Evolutionary conservation across 2,113 vertebrate genomes (phyloP).

Genomic region (Odocoileus hemionus): DNA sequence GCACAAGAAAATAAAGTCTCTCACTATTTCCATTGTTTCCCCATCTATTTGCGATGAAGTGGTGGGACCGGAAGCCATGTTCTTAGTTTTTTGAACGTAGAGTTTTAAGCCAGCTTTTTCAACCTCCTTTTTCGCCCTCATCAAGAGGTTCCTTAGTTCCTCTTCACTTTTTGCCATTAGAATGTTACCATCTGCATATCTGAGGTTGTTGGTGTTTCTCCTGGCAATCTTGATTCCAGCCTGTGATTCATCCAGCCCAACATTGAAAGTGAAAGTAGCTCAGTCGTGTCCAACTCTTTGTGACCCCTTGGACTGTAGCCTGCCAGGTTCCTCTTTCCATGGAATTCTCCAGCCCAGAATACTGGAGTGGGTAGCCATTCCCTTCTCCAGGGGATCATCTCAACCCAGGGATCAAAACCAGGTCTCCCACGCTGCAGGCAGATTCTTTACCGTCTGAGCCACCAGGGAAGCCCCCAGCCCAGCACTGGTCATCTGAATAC

Average conservation of each 20-base stretch:
- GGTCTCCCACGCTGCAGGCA: background rate
- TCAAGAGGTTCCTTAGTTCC: background rate
- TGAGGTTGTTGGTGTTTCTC: background rate
- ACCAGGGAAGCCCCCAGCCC: background rate
- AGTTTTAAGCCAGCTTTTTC: background rate
- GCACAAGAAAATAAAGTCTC: background rate
- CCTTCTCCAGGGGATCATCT: background rate
- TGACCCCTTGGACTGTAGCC: background rate
- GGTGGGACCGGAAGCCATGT: background rate
- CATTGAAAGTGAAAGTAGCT: background rate
- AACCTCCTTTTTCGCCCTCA: background rate
- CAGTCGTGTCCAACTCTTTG: background rate
- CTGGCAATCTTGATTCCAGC: background rate
- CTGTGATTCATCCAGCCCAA: background rate
- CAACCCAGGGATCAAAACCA: background rate
- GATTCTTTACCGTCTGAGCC: background rate
- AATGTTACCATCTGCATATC: background rate
- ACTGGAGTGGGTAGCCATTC: background rate
- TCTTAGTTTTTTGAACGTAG: background rate
- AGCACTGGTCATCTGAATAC: background rate
- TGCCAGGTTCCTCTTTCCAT: background rate
- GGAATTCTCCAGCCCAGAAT: background rate
- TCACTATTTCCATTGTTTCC: background rate
- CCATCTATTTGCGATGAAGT: background rate
- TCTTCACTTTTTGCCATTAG: background rate